These are phyloP conservation scores for Paradisaea rubra DNA, from an alignment of 2,113 vertebrate species.

Conservation along the genomic window DNA sequence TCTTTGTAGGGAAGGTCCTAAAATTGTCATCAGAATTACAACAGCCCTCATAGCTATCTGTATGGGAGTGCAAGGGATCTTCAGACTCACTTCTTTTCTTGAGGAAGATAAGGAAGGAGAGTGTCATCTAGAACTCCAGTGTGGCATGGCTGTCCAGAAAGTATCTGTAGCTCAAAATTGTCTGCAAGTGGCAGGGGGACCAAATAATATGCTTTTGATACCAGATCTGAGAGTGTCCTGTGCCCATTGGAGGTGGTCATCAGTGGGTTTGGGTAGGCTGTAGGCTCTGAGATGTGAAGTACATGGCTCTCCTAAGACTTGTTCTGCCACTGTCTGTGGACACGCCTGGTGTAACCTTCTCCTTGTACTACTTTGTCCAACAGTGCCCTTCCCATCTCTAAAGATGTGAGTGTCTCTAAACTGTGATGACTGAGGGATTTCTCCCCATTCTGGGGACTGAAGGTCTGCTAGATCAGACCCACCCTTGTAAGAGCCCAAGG, in stretches of 20 bases:
- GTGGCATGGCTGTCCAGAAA: background rate
- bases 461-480: background rate
- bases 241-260: background rate
- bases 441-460: background rate
- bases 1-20: background rate
- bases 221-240: background rate
- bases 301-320: background rate
- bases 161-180: background rate
- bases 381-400: background rate
- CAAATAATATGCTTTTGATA: background rate
- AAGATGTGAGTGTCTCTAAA: accelerated
- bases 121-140: background rate
- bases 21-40: background rate
- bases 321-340: background rate
- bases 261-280: background rate
- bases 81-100: background rate
- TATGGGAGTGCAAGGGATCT: background rate
- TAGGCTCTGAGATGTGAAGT: background rate
- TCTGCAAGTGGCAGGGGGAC: background rate
- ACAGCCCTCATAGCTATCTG: background rate
- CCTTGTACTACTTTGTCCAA: background rate
- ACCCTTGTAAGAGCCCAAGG: background rate
- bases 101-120: background rate
- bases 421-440: background rate
- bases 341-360: background rate